Percentiles rank a stretch among this genome's conserved stretches.
Conservation (phyloP, 2,888 invertebrate genomes). For the Calephelis perditalis region DNA sequence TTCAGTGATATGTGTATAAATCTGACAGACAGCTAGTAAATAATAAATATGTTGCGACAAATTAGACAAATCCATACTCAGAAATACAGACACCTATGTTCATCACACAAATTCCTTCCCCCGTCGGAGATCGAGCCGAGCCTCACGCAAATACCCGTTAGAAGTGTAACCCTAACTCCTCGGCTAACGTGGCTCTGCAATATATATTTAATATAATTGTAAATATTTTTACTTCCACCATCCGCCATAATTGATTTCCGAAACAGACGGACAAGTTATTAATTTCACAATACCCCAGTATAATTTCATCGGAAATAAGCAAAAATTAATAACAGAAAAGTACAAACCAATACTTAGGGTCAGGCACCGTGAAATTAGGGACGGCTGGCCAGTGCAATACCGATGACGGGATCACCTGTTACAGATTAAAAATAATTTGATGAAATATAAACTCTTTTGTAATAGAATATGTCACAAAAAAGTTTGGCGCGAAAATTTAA, state of each 20-base stretch:
- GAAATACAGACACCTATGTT: too few species aligned
- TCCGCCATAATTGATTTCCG: conserved; percentile 30
- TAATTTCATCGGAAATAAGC: conserved; percentile 40
- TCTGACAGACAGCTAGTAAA: too few species aligned
- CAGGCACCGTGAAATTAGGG: conserved; percentile 42
- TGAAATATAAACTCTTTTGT: not conserved
- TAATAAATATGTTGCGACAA: too few species aligned
- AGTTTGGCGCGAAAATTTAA: not conserved
- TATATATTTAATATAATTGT: not conserved
- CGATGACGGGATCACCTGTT: not conserved
- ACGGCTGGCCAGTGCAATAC: conserved; percentile 6
- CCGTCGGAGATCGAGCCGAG: too few species aligned
- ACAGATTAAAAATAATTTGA: not conserved
- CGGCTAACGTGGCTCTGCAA: too few species aligned
- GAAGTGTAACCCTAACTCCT: too few species aligned
- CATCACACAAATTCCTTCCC: too few species aligned
- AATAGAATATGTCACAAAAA: not conserved
- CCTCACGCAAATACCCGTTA: too few species aligned
- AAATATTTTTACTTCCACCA: conserved; percentile 2
- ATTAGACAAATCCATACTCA: too few species aligned
- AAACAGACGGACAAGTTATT: conserved; percentile 24
- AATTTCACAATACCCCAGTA: conserved; percentile 29
- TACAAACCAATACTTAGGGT: conserved; percentile 35
- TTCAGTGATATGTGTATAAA: too few species aligned
- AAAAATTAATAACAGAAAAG: conserved; percentile 49